phyloP scores from a whole-genome alignment of 1,140 invertebrate species.

The Triops cancriformis region DNA sequence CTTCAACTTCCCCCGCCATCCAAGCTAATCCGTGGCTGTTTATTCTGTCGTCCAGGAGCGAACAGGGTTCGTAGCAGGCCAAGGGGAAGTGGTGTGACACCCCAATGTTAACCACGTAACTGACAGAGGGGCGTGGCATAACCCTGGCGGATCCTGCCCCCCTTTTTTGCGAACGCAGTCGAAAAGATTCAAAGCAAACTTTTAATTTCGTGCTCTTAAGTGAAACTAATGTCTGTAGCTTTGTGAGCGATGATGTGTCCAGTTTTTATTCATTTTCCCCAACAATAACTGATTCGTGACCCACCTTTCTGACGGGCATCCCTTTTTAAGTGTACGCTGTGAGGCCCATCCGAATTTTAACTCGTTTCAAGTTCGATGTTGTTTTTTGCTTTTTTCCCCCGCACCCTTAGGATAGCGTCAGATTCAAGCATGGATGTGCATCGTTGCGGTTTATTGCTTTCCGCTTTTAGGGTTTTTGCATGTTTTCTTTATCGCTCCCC shows the following conservation, averaged over 20 bases:
- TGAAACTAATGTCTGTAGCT: slow-evolving; percentile 6
- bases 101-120: not conserved
- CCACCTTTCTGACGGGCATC: not conserved
- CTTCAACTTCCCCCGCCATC: slow-evolving; percentile 3
- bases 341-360: not conserved
- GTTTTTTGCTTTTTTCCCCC: not conserved
- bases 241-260: not conserved
- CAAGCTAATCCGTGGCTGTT: slow-evolving; percentile 8
- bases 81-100: not conserved
- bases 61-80: not conserved
- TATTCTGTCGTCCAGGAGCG: slow-evolving; percentile 12
- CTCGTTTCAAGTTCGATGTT: not conserved
- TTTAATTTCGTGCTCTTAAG: not conserved
- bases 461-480: not conserved
- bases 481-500: not conserved
- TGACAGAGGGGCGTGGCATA: not conserved
- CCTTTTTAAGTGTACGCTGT: not conserved
- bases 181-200: not conserved
- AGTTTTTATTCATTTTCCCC: not conserved
- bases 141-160: not conserved
- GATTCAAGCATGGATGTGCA: not conserved
- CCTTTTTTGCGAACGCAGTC: not conserved
- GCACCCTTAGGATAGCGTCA: not conserved
- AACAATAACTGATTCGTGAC: not conserved
- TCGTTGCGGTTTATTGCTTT: not conserved